Evolutionary conservation across 2,113 vertebrate species (phyloP).

Genomic region (Xiphias gladius): DNA sequence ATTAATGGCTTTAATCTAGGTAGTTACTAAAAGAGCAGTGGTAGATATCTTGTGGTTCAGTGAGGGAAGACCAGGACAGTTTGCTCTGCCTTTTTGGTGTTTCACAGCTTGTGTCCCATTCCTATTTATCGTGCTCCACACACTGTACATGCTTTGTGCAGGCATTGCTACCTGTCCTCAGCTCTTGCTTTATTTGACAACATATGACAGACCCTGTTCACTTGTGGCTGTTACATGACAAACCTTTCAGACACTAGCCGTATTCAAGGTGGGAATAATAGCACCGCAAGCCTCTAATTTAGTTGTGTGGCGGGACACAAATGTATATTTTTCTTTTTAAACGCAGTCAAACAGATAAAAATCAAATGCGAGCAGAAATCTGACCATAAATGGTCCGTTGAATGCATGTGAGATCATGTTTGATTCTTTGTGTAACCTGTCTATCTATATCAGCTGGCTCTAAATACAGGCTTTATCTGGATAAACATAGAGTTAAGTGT

Average conservation of each 20-base stretch:
- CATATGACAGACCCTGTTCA: neutral
- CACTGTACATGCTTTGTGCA: slow-evolving; percentile 22
- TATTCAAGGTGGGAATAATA: neutral
- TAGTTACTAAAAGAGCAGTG: neutral
- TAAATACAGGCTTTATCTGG: neutral
- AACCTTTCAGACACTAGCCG: neutral
- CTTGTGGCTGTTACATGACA: neutral
- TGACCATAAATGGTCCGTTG: neutral
- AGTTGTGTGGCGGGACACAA: neutral
- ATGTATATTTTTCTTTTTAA: neutral
- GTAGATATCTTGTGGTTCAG: neutral
- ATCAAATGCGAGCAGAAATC: neutral
- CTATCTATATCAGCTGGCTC: neutral
- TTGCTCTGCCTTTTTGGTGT: neutral
- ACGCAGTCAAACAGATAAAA: neutral
- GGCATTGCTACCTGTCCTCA: neutral
- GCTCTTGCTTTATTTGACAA: neutral
- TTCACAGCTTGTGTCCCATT: neutral
- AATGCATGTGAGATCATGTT: neutral
- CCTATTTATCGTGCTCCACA: neutral
- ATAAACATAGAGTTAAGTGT: neutral
- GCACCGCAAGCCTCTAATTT: neutral
- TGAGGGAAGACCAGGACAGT: neutral
- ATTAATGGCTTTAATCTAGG: slow-evolving; percentile 33
- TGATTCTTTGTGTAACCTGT: neutral